Conservation (phyloP, 2,113 vertebrate genomes). For the Natator depressus region DNA sequence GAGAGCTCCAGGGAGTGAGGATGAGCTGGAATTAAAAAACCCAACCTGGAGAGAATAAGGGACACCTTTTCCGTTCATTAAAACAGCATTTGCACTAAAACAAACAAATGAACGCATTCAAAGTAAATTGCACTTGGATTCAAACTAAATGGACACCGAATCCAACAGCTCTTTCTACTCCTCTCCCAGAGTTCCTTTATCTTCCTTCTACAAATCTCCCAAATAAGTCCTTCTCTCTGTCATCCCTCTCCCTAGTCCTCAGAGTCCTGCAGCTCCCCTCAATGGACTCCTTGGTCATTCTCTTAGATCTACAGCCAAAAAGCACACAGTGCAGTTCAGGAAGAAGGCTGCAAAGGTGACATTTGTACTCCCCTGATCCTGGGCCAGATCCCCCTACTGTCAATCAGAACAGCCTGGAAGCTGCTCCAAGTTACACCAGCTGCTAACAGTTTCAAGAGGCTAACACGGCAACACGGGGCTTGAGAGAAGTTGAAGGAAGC, state of each 20-base stretch:
- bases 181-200: neutral
- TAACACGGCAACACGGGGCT: no score
- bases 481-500: neutral
- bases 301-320: neutral
- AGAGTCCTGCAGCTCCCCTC: neutral
- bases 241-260: neutral
- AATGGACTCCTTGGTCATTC: neutral
- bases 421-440: neutral
- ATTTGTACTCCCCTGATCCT: neutral
- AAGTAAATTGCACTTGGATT: constrained; percentile 28
- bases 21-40: constrained; percentile 49
- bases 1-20: constrained; percentile 26
- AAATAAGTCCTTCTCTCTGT: neutral
- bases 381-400: accelerated
- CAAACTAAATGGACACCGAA: neutral
- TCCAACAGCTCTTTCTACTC: neutral
- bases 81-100: neutral
- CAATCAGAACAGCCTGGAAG: accelerated
- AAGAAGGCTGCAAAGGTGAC: neutral
- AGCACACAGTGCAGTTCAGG: neutral
- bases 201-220: neutral
- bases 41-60: constrained; percentile 21
- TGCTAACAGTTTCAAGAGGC: neutral
- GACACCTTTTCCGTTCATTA: constrained; percentile 43
- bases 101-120: neutral